These are phyloP conservation scores for Anas platyrhynchos DNA, from an alignment of 2,113 vertebrate genomes.

Conservation along the genomic window DNA sequence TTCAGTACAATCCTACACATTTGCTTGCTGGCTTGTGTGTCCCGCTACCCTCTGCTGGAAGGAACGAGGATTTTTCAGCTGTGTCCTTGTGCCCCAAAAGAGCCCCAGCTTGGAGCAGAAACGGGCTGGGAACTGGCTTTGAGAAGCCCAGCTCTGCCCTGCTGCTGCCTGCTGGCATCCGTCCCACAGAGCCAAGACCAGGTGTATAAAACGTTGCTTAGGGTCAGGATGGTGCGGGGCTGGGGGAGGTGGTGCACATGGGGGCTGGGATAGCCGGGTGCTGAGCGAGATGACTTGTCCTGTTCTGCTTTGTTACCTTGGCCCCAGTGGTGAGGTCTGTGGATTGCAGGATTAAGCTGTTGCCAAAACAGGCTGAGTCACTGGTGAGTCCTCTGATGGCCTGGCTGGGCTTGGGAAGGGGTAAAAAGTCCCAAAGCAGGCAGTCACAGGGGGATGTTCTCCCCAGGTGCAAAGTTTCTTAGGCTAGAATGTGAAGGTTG, in stretches of 20 bases:
- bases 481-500: not conserved
- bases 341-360: not conserved
- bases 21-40: not conserved
- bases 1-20: not conserved
- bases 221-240: not conserved
- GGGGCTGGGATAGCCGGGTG: not conserved
- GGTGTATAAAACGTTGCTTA: not conserved
- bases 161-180: not conserved
- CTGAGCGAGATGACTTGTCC: not conserved
- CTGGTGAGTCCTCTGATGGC: not conserved
- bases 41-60: conserved; percentile 55
- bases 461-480: not conserved
- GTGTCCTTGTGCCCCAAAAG: not conserved
- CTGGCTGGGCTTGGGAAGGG: not conserved
- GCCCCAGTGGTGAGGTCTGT: not conserved
- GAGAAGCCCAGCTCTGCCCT: not conserved
- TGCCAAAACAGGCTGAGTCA: not conserved
- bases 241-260: accelerated
- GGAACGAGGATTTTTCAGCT: not conserved
- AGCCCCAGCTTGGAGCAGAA: not conserved
- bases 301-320: not conserved
- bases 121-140: not conserved
- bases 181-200: not conserved
- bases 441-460: not conserved
- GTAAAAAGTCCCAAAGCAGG: not conserved